phyloP scores from a whole-genome alignment of 2,113 vertebrate species.

The Colius striatus region DNA sequence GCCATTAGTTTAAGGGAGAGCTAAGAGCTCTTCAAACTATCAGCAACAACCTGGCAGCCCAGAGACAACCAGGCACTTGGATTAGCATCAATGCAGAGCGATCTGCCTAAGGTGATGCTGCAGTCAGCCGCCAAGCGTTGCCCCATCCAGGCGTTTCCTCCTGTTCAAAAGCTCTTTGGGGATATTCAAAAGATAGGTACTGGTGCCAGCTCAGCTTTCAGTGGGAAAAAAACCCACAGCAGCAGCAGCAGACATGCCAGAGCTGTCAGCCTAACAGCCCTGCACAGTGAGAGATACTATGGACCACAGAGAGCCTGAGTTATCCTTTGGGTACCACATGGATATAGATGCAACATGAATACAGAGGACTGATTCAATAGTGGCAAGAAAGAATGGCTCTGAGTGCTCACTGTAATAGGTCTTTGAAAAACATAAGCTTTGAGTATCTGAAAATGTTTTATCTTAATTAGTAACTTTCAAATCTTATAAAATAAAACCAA shows the following conservation, averaged over 20 bases:
- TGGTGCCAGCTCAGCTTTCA: background rate
- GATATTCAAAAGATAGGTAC: background rate
- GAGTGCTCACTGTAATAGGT: background rate
- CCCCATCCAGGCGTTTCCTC: background rate
- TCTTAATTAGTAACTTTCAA: background rate
- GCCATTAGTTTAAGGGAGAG: background rate
- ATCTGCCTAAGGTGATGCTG: background rate
- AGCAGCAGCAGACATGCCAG: background rate
- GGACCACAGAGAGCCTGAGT: background rate
- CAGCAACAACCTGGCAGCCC: background rate
- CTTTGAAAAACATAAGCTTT: background rate
- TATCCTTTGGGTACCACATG: background rate
- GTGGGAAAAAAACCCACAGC: background rate
- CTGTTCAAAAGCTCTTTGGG: background rate
- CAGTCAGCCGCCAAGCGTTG: rapidly evolving
- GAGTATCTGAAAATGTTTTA: background rate
- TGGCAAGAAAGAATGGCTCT: background rate
- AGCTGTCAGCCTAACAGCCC: background rate
- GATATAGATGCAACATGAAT: background rate
- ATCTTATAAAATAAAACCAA: background rate
- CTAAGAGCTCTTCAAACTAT: background rate
- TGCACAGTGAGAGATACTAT: rapidly evolving
- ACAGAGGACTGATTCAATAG: background rate
- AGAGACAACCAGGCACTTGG: background rate
- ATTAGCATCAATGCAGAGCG: background rate